Evolutionary conservation across 2,797 vertebrate genomes (phyloP).

Genomic region (Oreochromis mossambicus): DNA sequence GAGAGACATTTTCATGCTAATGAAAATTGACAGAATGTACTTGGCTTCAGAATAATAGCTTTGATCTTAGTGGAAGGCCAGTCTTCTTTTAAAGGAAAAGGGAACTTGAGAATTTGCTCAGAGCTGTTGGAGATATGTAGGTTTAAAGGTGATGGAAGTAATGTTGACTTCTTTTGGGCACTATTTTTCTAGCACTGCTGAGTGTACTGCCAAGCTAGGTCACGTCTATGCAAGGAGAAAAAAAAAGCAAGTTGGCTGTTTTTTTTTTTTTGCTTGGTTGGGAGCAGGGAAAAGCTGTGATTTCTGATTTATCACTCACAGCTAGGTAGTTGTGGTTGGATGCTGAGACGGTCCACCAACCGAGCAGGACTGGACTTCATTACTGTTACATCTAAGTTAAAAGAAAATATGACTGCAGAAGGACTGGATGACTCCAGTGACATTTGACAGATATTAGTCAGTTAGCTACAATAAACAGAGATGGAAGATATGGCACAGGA

Average conservation of each 20-base stretch:
- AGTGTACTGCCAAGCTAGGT: slow-evolving; percentile 24
- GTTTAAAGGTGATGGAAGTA: slow-evolving; percentile 31
- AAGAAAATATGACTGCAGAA: background rate
- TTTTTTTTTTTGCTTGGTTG: slow-evolving; percentile 25
- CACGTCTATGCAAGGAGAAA: background rate
- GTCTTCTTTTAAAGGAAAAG: background rate
- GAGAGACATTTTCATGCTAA: slow-evolving; percentile 29
- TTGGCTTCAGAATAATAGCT: slow-evolving; percentile 7
- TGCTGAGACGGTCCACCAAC: background rate
- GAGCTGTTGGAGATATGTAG: slow-evolving; percentile 3
- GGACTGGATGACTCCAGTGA: background rate
- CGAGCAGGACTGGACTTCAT: background rate
- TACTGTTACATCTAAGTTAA: background rate
- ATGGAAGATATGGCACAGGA: slow-evolving; percentile 26
- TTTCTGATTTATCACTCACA: slow-evolving; percentile 36
- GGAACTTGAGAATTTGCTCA: slow-evolving; percentile 29
- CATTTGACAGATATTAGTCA: slow-evolving; percentile 28
- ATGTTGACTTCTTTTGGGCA: slow-evolving; percentile 12
- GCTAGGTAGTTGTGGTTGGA: slow-evolving; percentile 6
- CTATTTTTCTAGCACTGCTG: background rate
- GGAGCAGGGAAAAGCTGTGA: slow-evolving; percentile 14
- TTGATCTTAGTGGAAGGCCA: background rate
- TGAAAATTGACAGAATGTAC: slow-evolving; percentile 41
- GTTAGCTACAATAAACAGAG: slow-evolving; percentile 12
- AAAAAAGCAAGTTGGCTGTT: slow-evolving; percentile 23